Conservation (phyloP, 30 jellyfish, hydroid and myxozoan species). For the Haliclystus octoradiatus region DNA sequence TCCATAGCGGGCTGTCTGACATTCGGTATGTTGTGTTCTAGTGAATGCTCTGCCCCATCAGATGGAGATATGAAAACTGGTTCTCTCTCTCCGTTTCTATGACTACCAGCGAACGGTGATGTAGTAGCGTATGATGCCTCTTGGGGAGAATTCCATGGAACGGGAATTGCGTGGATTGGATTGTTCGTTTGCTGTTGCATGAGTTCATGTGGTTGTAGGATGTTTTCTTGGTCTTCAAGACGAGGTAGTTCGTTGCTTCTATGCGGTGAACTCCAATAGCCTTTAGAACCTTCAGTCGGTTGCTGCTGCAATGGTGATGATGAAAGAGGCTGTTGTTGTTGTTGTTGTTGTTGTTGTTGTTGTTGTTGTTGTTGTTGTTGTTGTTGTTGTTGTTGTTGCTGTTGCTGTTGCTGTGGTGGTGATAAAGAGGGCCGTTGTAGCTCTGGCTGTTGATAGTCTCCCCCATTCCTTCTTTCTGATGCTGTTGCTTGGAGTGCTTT, state of each 20-base stretch:
- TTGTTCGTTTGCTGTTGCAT: background rate
- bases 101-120: background rate
- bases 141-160: background rate
- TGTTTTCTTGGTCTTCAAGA: background rate
- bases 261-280: conserved; percentile 50
- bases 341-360: too few relatives aligned
- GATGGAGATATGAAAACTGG: background rate
- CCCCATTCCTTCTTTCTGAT: too few relatives aligned
- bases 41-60: background rate
- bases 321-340: background rate
- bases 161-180: background rate
- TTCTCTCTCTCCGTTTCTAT: background rate
- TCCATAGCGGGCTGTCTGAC: background rate
- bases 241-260: conserved; percentile 1
- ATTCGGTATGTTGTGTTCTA: background rate
- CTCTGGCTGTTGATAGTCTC: too few relatives aligned
- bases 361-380: too few relatives aligned
- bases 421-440: too few relatives aligned
- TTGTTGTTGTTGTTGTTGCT: too few relatives aligned
- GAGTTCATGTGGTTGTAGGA: background rate
- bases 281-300: conserved; percentile 19
- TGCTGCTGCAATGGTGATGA: background rate
- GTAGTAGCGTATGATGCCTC: background rate
- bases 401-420: too few relatives aligned
- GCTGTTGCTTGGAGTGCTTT: background rate